These are phyloP conservation scores for Siniperca scherzeri DNA, from an alignment of 2,797 vertebrate genomes.

Conservation along the genomic window DNA sequence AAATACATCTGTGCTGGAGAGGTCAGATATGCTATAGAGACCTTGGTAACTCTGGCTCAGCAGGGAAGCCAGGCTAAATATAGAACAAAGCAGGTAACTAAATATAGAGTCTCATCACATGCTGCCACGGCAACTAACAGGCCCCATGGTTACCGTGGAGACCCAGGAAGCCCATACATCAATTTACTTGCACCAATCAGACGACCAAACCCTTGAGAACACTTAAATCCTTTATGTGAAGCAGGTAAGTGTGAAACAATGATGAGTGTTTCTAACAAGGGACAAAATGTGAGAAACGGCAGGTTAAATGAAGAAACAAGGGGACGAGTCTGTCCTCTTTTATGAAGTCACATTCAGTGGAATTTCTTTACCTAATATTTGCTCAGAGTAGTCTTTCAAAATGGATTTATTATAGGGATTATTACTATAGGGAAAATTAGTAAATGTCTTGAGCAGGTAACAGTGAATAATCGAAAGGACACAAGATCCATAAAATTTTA, in stretches of 20 bases:
- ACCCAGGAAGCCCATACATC: slow-evolving; percentile 56
- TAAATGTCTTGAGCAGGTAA: not conserved
- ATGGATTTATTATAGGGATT: not conserved
- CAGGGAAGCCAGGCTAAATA: slow-evolving; percentile 45
- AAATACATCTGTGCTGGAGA: slow-evolving; percentile 42
- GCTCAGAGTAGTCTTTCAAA: not conserved
- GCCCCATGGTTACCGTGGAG: slow-evolving; percentile 69
- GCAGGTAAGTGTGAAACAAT: slow-evolving; percentile 22
- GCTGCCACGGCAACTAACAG: slow-evolving; percentile 55
- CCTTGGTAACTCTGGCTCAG: slow-evolving; percentile 38
- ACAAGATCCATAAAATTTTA: not conserved
- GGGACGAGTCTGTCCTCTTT: not conserved
- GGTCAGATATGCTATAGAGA: slow-evolving; percentile 50
- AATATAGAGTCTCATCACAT: slow-evolving; percentile 61
- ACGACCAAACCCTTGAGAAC: not conserved
- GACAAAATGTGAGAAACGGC: not conserved
- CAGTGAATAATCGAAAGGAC: not conserved
- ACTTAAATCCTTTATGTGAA: not conserved
- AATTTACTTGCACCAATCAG: slow-evolving; percentile 1
- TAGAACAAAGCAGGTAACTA: slow-evolving; percentile 63
- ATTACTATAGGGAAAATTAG: not conserved
- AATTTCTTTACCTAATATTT: not conserved
- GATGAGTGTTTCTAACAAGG: not conserved
- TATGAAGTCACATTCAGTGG: not conserved
- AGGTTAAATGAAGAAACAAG: not conserved